Evolutionary conservation across 2,797 vertebrate species (phyloP).

Genomic region (Dipus sagitta): DNA sequence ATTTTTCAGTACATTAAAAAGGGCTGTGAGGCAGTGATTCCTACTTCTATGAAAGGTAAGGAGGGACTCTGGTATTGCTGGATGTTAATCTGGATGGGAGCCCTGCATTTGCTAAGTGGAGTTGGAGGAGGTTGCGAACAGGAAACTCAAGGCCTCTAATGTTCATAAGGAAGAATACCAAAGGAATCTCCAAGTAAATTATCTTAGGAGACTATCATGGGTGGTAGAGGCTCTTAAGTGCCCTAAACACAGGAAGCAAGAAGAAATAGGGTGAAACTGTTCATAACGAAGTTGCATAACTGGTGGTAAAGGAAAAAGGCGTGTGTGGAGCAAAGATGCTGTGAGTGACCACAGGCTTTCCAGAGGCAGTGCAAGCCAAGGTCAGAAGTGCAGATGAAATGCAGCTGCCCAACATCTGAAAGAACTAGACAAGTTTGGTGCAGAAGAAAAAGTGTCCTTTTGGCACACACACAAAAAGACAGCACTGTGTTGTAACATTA

Average conservation of each 20-base stretch:
- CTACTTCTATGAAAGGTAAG: not conserved
- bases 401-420: not conserved
- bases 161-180: too few species aligned
- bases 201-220: not conserved
- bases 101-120: too few species aligned
- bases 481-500: too few species aligned
- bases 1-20: not conserved
- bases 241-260: not conserved
- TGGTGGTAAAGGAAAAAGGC: not conserved
- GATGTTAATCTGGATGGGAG: too few species aligned
- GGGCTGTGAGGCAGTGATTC: not conserved
- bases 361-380: not conserved
- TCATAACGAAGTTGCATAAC: not conserved
- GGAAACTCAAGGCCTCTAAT: not conserved
- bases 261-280: not conserved
- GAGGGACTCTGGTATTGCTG: accelerated
- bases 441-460: too few species aligned
- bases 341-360: not conserved
- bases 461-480: too few species aligned
- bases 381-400: not conserved
- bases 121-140: too few species aligned
- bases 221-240: not conserved
- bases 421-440: not conserved
- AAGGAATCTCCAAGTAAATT: not conserved
- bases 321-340: not conserved